Percentiles rank a stretch among this genome's conserved stretches.
Conservation (phyloP, 1,140 invertebrate species). For the Drosophila teissieri region DNA sequence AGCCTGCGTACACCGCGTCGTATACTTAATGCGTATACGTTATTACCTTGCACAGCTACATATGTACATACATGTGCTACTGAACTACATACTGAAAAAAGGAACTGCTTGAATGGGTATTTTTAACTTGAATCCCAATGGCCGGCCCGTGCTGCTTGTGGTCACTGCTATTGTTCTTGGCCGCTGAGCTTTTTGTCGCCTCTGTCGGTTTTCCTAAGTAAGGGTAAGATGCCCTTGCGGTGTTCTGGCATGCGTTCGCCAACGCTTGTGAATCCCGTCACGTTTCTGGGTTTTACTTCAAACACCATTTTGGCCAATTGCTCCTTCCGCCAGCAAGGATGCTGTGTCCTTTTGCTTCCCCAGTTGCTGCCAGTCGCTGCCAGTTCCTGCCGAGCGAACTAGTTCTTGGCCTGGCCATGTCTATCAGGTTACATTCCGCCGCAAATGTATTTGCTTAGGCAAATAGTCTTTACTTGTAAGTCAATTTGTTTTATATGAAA, state of each 20-base stretch:
- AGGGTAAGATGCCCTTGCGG: slow-evolving; percentile 11
- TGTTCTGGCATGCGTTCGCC: slow-evolving; percentile 53
- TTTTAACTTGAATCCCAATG: not conserved
- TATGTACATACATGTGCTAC: no score
- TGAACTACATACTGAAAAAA: no score
- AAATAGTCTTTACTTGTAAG: not conserved
- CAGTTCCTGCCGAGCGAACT: no score
- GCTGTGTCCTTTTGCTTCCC: not conserved
- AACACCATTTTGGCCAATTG: slow-evolving; percentile 78
- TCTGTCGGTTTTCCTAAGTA: not conserved
- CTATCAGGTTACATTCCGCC: not conserved
- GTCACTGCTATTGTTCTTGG: not conserved
- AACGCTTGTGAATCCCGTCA: slow-evolving; percentile 63
- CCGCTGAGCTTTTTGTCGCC: slow-evolving; percentile 1
- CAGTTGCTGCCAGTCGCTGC: no score
- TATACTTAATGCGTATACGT: slow-evolving; percentile 4
- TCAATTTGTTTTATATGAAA: not conserved
- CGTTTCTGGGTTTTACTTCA: slow-evolving; percentile 73
- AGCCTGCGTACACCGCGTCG: not conserved
- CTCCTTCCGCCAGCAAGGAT: slow-evolving; percentile 27
- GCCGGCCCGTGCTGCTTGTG: not conserved
- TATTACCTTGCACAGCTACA: not conserved
- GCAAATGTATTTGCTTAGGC: not conserved
- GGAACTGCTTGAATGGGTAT: not conserved
- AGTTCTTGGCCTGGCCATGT: not conserved